Conservation (phyloP, 2,888 invertebrate species). For the Macrophya alboannulata region DNA sequence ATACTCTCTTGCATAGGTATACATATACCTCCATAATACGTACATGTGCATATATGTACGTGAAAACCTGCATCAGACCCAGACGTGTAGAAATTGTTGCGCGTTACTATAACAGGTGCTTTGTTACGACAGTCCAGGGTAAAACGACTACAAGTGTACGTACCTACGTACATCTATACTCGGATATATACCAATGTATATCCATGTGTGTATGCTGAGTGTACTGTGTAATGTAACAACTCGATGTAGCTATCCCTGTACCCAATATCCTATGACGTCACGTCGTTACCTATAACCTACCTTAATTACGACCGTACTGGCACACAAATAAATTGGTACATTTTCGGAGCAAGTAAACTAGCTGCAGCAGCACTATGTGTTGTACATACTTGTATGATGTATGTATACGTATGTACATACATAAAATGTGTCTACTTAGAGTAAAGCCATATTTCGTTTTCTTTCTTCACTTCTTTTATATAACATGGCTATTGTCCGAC, state of each 20-base stretch:
- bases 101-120: conserved; percentile 51
- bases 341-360: conserved; percentile 17
- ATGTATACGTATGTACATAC: not conserved
- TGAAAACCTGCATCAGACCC: not conserved
- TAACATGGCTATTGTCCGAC: not conserved
- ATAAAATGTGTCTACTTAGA: not conserved
- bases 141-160: conserved; percentile 33
- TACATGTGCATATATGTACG: not conserved
- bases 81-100: conserved; percentile 30
- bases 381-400: not conserved
- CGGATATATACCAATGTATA: too few species aligned
- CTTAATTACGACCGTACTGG: conserved; percentile 24
- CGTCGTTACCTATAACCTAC: conserved; percentile 33
- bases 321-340: conserved; percentile 26
- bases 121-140: conserved; percentile 44
- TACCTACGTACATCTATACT: not conserved
- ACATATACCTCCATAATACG: too few species aligned
- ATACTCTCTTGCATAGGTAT: not conserved
- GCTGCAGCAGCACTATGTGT: not conserved
- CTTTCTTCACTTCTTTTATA: not conserved
- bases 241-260: conserved; percentile 42
- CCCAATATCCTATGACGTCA: conserved; percentile 45
- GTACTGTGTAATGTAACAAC: not conserved
- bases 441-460: not conserved
- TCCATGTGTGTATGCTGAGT: not conserved